Evolutionary conservation across 2,113 vertebrate species (phyloP), one percentile per base, ranked within the genome.

Genomic region (Urocolius indicus): DNA sequence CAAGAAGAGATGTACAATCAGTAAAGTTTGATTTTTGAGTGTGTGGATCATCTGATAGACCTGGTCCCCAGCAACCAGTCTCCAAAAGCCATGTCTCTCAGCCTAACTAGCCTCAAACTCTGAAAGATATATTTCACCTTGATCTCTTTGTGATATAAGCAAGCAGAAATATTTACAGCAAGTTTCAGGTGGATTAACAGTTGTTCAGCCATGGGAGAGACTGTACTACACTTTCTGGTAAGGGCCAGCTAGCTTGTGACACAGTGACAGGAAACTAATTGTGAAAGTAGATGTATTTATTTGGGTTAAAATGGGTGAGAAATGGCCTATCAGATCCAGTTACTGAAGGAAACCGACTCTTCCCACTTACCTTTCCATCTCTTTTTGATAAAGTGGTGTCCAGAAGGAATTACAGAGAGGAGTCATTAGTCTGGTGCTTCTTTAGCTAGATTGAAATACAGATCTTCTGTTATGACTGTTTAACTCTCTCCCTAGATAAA

Each of bases 401-500:
- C 43, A 91, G 69, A 65, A 87, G 4, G 51, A 86, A 46, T 26
- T 66, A 12, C 51, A 79, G 43, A 84, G 49, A 52, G 55, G 38
- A 91, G 71, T 27, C 43, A 18, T 54, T 72, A 46, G 27, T 69
- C 19, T 90, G 38, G 5, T 34, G 32, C 54, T 87, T 91, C 41
- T 32, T 76, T 84, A 41, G 38, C 34, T 90, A 76, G 77, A 66
- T 90, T 89, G 52, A 84, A 58, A 24, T 41, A 41, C 18, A 16
- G 10, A 57, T 95, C 22, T 91, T 84, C 30, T 91, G 45, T 80
- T 43, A 13, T 32, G n/a, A 48, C 78, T 62, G 24, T 96, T 75
- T 32, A 22, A 80, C 77, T 90, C 80, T 93, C 62, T 92, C 75
- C 66, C 43, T 94, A 99, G 99, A 99, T 96, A 99, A 99, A 95